Percentiles rank a stretch among this genome's conserved stretches.
phyloP scores from a whole-genome alignment of 2,113 vertebrate species.

The Emydura subglobosa region DNA sequence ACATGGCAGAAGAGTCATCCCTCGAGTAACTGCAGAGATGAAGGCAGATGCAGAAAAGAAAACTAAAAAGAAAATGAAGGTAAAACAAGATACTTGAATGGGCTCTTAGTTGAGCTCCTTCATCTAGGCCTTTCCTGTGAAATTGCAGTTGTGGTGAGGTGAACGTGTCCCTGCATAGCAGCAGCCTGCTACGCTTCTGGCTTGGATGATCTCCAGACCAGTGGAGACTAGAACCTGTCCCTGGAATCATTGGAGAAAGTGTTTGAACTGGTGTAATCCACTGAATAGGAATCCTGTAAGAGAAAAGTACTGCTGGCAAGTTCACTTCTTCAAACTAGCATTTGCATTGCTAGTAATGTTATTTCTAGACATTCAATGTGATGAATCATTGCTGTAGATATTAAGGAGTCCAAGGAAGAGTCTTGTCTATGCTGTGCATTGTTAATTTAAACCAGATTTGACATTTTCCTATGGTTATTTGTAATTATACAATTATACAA shows the following conservation, averaged over 20 bases:
- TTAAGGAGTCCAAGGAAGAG: background rate
- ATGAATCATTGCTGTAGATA: background rate
- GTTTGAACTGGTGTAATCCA: background rate
- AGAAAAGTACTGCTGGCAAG: background rate
- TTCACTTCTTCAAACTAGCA: background rate
- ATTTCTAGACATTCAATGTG: slow-evolving; percentile 5
- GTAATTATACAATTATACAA: background rate
- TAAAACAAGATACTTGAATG: slow-evolving; percentile 42
- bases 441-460: background rate
- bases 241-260: background rate
- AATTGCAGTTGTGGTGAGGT: background rate
- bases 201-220: background rate
- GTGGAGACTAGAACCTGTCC: background rate
- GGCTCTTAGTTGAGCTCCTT: background rate
- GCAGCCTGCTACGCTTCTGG: background rate
- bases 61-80: slow-evolving; percentile 88
- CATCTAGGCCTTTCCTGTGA: background rate
- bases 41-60: slow-evolving; percentile 92
- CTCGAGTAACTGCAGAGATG: slow-evolving; percentile 91
- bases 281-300: background rate
- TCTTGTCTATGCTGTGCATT: background rate
- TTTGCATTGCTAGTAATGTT: background rate
- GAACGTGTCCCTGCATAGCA: background rate
- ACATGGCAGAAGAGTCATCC: slow-evolving; percentile 88
- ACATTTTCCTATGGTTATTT: background rate